Evolutionary conservation across 2,888 invertebrate genomes (phyloP), one percentile per base, ranked within the genome.

Genomic region (Drosophila tanythrix): DNA sequence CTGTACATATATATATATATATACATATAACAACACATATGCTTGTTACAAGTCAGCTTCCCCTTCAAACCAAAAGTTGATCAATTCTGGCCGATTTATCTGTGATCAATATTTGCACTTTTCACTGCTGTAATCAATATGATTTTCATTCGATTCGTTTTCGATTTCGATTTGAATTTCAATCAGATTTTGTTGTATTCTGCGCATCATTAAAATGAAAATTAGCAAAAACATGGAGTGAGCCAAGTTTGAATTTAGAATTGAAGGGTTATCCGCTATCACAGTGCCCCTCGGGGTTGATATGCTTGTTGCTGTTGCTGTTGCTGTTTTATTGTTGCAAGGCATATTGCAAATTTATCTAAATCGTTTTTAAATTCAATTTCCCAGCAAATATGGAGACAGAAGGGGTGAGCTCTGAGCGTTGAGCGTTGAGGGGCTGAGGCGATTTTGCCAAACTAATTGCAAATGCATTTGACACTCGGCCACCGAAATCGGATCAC

Each of bases 341-440:
- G 48, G 58, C 52, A 84, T 61, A 68, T 76, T 79, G 82, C 79
- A 88, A 83, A 79, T 71, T 86, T 86, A 84, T 85, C 90, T 81
- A 86, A 90, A 90, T 90, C 88, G 89, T 67, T 90, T 90, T 76
- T 81, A 81, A 88, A 90, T 84, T 79, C 88, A 88, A 81, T 83
- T 87, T 70, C 57, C 35, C 65, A 63, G 50, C 58, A 29, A 31
- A 15, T 18, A 25, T 27, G 25, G 21, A 8, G 21, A 46, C 13
- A 59, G 57, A 76, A 58, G 78, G 62, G 61, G 8, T 43, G 73
- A 56, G 61, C 8, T 33, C 33, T 35, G 18, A 13, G n/a, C 35
- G 29, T 27, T 35, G 18, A 36, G 36, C 35, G 40, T n/a, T 51
- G 43, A n/a, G 51, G 67, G 59, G 58, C 61, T 57, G 63, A 56